Evolutionary conservation across 2,888 invertebrate species (phyloP).

Genomic region (Xanthorhoe spadicearia): DNA sequence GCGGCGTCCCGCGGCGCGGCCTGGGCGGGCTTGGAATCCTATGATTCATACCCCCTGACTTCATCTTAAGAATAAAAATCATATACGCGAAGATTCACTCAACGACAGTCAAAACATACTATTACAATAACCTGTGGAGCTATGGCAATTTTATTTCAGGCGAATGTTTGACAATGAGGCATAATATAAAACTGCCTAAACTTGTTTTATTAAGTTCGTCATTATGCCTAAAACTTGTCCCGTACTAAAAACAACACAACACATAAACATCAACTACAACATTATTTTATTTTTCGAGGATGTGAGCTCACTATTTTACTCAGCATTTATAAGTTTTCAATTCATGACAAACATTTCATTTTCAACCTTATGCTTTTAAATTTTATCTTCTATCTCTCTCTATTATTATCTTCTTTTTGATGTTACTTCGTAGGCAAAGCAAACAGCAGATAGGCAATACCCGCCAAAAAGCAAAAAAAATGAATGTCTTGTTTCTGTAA

Average conservation of each 20-base stretch:
- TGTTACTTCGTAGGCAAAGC: conserved; percentile 42
- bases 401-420: conserved; percentile 13
- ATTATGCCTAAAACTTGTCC: no score
- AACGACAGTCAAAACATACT: neutral
- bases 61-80: conserved; percentile 5
- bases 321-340: no score
- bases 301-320: no score
- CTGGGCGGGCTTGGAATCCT: conserved; percentile 43
- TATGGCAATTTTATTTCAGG: neutral
- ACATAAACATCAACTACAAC: no score
- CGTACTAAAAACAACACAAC: no score
- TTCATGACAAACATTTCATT: no score
- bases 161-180: neutral
- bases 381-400: neutral
- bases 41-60: conserved; percentile 29
- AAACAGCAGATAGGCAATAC: conserved; percentile 44
- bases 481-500: conserved; percentile 42
- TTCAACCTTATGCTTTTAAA: neutral
- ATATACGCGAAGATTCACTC: conserved; percentile 12
- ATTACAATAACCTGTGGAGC: neutral
- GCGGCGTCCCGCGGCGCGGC: conserved; percentile 47
- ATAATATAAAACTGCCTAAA: no score
- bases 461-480: conserved; percentile 50
- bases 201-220: no score
- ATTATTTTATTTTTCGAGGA: no score